Conservation (phyloP, 2,113 vertebrate genomes). For the Coreoperca whiteheadi region DNA sequence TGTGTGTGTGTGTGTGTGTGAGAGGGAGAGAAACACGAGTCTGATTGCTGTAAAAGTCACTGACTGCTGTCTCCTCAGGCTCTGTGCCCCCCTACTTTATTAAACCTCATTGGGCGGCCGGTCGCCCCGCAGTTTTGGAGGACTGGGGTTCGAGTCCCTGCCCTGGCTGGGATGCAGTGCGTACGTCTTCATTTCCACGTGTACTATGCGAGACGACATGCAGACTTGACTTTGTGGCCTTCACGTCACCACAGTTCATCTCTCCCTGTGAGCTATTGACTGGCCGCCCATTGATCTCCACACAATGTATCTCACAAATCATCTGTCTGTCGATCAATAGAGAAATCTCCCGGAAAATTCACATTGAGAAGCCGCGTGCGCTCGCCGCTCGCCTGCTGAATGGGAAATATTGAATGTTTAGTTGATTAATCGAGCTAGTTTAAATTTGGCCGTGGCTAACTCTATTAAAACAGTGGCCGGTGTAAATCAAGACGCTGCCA, state of each 20-base stretch:
- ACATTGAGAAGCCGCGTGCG: conserved; percentile 92
- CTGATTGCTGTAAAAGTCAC: conserved; percentile 61
- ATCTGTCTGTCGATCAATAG: conserved; percentile 98
- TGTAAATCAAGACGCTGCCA: conserved; percentile 97
- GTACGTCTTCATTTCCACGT: conserved; percentile 33
- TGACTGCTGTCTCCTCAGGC: conserved; percentile 37
- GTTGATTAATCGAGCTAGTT: conserved; percentile 99
- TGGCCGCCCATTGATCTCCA: conserved; percentile 91
- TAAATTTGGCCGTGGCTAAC: conserved; percentile 95
- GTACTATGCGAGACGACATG: conserved; percentile 52
- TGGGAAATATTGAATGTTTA: conserved; percentile 93
- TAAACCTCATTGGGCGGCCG: conserved; percentile 30
- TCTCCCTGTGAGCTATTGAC: conserved; percentile 93
- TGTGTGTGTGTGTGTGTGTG: conserved; percentile 25
- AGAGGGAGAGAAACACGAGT: conserved; percentile 5
- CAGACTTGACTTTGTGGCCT: conserved; percentile 89
- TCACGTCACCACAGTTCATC: conserved; percentile 84
- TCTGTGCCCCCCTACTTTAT: conserved; percentile 9
- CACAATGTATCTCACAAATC: conserved; percentile 99
- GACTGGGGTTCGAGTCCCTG: conserved; percentile 20
- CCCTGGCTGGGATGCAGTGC: not conserved
- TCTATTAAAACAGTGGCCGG: conserved; percentile 97
- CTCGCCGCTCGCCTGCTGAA: conserved; percentile 81
- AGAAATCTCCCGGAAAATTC: conserved; percentile 99
- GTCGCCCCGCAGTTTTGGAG: not conserved